These are phyloP conservation scores for Artemisiospiza belli DNA, from an alignment of 2,113 vertebrate genomes.

Conservation along the genomic window DNA sequence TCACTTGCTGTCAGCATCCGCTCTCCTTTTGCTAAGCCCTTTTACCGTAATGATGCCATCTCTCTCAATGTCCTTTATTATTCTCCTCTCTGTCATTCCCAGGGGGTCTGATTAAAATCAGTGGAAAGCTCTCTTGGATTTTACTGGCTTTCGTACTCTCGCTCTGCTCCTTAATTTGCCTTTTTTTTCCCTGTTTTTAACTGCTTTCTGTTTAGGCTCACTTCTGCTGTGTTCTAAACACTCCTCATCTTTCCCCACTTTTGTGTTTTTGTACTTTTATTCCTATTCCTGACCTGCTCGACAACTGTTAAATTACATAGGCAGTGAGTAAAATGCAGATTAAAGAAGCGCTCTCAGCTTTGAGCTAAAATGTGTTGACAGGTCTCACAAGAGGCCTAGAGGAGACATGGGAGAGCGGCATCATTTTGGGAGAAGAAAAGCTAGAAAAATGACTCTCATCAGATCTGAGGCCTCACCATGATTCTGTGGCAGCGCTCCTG, in stretches of 20 bases:
- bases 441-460: not conserved
- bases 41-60: not conserved
- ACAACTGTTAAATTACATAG: slow-evolving; percentile 39
- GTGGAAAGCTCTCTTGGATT: not conserved
- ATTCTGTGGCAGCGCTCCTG: not conserved
- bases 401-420: not conserved
- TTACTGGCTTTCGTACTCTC: not conserved
- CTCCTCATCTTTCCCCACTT: not conserved
- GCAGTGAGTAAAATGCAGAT: slow-evolving; percentile 30
- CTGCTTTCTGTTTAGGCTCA: slow-evolving; percentile 1
- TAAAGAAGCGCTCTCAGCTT: slow-evolving; percentile 17
- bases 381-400: slow-evolving; percentile 11
- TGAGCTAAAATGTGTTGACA: slow-evolving; percentile 58
- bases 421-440: slow-evolving; percentile 10
- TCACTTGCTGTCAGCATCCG: not conserved
- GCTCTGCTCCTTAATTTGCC: not conserved
- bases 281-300: slow-evolving; percentile 37
- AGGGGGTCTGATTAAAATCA: not conserved
- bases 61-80: not conserved
- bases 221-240: not conserved
- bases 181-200: not conserved
- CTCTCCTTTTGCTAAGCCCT: not conserved
- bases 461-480: not conserved
- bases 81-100: not conserved
- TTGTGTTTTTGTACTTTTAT: not conserved